phyloP scores from a whole-genome alignment of 2,888 invertebrate species.

The Eupithecia tripunctaria region DNA sequence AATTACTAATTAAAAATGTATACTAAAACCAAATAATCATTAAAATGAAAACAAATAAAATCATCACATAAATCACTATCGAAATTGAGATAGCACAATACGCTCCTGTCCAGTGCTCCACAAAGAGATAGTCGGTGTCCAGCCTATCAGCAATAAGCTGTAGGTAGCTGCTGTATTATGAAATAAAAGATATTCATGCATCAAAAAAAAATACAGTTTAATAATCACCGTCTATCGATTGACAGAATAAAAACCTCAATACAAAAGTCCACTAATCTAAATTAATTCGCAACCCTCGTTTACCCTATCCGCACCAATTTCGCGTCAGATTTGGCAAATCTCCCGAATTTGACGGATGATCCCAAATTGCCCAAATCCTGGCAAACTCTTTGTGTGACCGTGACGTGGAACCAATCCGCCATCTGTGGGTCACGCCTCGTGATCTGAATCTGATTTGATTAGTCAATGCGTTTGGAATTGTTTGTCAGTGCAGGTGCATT shows the following conservation, averaged over 20 bases:
- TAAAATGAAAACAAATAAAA: too few species aligned
- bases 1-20: too few species aligned
- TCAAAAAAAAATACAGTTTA: too few species aligned
- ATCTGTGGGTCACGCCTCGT: conserved; percentile 72
- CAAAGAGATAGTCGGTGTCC: too few species aligned
- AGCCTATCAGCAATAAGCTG: too few species aligned
- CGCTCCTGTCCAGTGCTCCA: too few species aligned
- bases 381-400: conserved; percentile 38
- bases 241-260: not conserved
- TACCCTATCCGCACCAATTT: conserved; percentile 66
- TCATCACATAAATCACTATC: too few species aligned
- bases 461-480: conserved; percentile 56
- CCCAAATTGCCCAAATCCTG: conserved; percentile 56
- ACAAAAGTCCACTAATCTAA: conserved; percentile 23
- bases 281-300: conserved; percentile 46
- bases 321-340: conserved; percentile 70
- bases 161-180: too few species aligned
- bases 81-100: too few species aligned
- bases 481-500: conserved; percentile 63
- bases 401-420: conserved; percentile 57
- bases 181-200: too few species aligned
- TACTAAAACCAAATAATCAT: too few species aligned
- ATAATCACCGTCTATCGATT: not conserved
- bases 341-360: conserved; percentile 69
- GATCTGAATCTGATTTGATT: conserved; percentile 69